These are phyloP conservation scores for Mobula birostris DNA, from an alignment of 2,113 vertebrate species.

Conservation along the genomic window DNA sequence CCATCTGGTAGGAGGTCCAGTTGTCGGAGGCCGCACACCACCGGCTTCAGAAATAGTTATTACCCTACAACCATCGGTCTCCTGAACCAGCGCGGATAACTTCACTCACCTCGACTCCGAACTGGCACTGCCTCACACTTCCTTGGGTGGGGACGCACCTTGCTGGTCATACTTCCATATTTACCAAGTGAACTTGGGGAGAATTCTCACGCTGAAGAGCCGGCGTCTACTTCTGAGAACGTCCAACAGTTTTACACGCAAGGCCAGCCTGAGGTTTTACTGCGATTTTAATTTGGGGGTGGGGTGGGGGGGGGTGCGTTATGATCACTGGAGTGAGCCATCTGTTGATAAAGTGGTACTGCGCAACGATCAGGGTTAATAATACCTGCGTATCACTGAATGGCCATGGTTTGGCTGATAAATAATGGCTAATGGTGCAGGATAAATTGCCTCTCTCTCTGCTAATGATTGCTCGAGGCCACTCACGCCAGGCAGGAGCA, in stretches of 20 bases:
- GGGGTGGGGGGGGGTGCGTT: background rate
- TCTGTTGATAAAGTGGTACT: background rate
- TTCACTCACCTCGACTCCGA: no score
- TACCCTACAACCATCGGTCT: no score
- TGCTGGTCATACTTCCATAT: background rate
- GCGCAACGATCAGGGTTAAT: background rate
- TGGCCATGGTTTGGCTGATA: conserved; percentile 19
- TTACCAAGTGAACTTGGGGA: background rate
- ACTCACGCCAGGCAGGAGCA: background rate
- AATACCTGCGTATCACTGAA: background rate
- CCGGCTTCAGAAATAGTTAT: no score
- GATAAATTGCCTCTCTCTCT: conserved; percentile 20
- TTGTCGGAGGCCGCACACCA: no score
- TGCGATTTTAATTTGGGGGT: background rate
- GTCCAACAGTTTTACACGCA: no score
- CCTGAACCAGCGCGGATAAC: no score
- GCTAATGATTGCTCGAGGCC: conserved; percentile 15
- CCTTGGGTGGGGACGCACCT: no score
- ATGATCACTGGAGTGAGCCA: background rate
- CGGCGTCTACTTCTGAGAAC: background rate
- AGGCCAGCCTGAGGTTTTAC: background rate
- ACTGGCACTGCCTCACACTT: no score
- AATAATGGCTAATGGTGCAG: conserved; percentile 21
- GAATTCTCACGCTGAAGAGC: background rate
- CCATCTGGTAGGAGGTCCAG: no score